These are phyloP conservation scores for Salvator merianae DNA, from an alignment of 2,113 vertebrate species.

Conservation along the genomic window DNA sequence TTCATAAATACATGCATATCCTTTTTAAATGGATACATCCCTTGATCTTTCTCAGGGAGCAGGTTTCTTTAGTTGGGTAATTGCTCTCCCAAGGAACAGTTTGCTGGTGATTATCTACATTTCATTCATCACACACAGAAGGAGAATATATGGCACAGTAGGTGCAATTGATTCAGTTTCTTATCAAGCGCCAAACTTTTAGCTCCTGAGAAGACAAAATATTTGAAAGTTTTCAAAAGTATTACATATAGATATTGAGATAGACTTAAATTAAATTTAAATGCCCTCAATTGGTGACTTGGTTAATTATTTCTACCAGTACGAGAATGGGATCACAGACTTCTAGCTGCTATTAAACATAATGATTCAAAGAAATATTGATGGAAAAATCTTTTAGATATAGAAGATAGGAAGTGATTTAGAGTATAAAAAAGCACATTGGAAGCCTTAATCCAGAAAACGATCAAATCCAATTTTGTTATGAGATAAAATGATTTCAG, in stretches of 20 bases:
- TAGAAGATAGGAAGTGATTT: neutral
- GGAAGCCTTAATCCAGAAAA: neutral
- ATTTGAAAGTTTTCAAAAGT: neutral
- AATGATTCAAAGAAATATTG: neutral
- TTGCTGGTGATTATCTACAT: slow-evolving; percentile 44
- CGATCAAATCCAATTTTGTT: neutral
- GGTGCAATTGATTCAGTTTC: slow-evolving; percentile 8
- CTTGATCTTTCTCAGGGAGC: slow-evolving; percentile 14
- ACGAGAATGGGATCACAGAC: neutral
- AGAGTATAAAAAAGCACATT: neutral
- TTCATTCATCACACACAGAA: slow-evolving; percentile 13
- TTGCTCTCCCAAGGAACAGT: slow-evolving; percentile 25
- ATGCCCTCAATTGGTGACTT: slow-evolving; percentile 10
- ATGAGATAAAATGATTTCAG: too few relatives aligned
- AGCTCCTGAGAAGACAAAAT: slow-evolving; percentile 10
- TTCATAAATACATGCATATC: neutral
- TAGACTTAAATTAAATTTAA: neutral
- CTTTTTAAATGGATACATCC: neutral
- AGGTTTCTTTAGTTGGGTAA: slow-evolving; percentile 16
- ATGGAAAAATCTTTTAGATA: slow-evolving; percentile 9
- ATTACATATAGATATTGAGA: slow-evolving; percentile 17
- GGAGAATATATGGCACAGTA: neutral
- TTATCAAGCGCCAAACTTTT: slow-evolving; percentile 14
- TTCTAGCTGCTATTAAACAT: neutral
- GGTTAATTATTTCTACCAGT: slow-evolving; percentile 14